phyloP scores from a whole-genome alignment of 2,888 invertebrate genomes.

The Netelia virgata region DNA sequence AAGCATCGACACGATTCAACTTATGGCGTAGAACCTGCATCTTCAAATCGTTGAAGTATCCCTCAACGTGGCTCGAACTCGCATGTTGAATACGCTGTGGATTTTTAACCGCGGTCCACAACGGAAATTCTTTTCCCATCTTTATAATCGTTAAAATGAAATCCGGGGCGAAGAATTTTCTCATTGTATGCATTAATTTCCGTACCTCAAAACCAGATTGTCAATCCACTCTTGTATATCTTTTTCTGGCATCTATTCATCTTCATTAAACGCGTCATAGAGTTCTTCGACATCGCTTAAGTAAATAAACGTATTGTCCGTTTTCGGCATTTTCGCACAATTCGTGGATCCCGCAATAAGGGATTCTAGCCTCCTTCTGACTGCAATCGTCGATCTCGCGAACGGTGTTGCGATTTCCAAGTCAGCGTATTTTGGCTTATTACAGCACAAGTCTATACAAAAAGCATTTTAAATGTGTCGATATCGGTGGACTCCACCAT shows the following conservation, averaged over 20 bases:
- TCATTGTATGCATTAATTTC: conserved; percentile 32
- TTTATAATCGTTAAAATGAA: conserved; percentile 7
- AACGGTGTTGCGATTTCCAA: neutral
- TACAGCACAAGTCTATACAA: conserved; percentile 21
- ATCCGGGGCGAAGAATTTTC: conserved; percentile 29
- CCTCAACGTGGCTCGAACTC: conserved; percentile 45
- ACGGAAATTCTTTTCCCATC: conserved; percentile 48
- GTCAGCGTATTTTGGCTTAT: conserved; percentile 10
- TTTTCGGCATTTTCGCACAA: neutral
- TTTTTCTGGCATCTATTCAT: neutral
- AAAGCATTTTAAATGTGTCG: neutral
- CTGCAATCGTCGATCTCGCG: neutral
- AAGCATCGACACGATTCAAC: neutral
- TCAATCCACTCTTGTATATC: neutral
- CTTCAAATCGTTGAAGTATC: conserved; percentile 53
- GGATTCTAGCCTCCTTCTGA: neutral
- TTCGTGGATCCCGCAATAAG: conserved; percentile 1
- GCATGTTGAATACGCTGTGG: conserved; percentile 37
- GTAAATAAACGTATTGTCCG: neutral
- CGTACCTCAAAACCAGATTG: neutral
- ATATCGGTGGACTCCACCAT: conserved; percentile 23
- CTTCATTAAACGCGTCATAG: neutral
- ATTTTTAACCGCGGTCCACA: conserved; percentile 45
- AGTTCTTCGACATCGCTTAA: neutral
- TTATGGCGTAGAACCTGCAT: conserved; percentile 17